Percentiles rank a stretch among this genome's conserved stretches.
phyloP scores from a whole-genome alignment of 2,797 vertebrate genomes.

The Crossoptilon crossoptilon region DNA sequence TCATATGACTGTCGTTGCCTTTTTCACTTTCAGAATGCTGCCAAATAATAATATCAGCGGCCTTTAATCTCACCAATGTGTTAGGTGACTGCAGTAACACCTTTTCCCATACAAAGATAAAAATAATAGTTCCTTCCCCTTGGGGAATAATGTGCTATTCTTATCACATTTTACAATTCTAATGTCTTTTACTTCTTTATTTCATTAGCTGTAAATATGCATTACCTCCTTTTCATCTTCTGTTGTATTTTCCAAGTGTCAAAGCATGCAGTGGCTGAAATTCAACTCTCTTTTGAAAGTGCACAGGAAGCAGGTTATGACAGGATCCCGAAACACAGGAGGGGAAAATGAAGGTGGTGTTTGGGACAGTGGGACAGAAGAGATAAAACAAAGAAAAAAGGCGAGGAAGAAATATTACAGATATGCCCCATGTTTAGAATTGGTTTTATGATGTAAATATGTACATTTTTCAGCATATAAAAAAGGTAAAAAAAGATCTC shows the following conservation, averaged over 20 bases:
- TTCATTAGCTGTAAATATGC: constrained; percentile 31
- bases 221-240: not conserved
- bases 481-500: not conserved
- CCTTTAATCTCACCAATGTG: constrained; percentile 46
- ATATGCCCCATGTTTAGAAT: not conserved
- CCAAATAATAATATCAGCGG: constrained; percentile 24
- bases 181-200: constrained; percentile 44
- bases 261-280: not conserved
- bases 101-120: constrained; percentile 46
- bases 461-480: not conserved
- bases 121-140: constrained; percentile 35
- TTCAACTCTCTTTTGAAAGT: constrained; percentile 1
- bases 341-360: not conserved
- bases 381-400: not conserved
- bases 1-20: not conserved
- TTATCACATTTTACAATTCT: constrained; percentile 48
- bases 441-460: not conserved
- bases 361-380: not conserved
- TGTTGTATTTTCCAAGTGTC: not conserved
- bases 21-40: constrained; percentile 8
- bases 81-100: constrained; percentile 60
- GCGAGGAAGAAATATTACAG: not conserved
- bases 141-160: not conserved
- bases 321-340: not conserved
- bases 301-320: not conserved